Evolutionary conservation across 2,113 vertebrate genomes (phyloP), one percentile per base, ranked within the genome.

Genomic region (Ceyx margarethae): DNA sequence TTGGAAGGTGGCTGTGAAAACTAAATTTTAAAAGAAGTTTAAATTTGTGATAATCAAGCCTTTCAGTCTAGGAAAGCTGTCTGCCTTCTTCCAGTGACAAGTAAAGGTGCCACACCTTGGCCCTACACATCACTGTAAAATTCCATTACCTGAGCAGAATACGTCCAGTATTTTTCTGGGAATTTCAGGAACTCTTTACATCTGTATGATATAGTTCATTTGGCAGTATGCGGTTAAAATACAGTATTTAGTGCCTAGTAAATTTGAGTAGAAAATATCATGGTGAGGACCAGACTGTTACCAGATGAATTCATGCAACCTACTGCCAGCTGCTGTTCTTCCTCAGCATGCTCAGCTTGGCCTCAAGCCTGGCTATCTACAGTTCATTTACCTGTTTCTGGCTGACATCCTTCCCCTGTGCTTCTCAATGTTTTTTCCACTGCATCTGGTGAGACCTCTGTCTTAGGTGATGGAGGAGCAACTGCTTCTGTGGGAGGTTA

Each of bases 391-490:
- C 13, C 46, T 45, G 17, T 46, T 83, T 66, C 60, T 69, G 33
- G 6, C 26, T 4, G 6, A 11, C 0, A 0, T 71, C 20, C 37
- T 31, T 71, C 28, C 43, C 6, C 19, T 23, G 28, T 43, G 17
- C 43, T 90, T 17, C 22, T 90, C 33, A 51, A 0, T 10, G 17
- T 71, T 85, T 65, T 8, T 54, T 40, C 18, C 4, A 73, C 17
- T 1, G 0, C 0, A 2, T 35, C 21, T 46, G 29, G 64, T 17
- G 54, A 87, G 23, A 58, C 37, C 37, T 66, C 17, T 61, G 33
- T 78, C 45, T 71, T 43, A n/a, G 29, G 43, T 88, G 20, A 6
- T 42, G 28, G n/a, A 83, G 65, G 22, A 71, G 15, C 31, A 81
- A 10, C 8, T 9, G 13, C 25, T 85, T 62, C 40, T 81, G 65